These are phyloP conservation scores for Aeoliscus strigatus DNA, from an alignment of 2,797 vertebrate species.

Conservation along the genomic window DNA sequence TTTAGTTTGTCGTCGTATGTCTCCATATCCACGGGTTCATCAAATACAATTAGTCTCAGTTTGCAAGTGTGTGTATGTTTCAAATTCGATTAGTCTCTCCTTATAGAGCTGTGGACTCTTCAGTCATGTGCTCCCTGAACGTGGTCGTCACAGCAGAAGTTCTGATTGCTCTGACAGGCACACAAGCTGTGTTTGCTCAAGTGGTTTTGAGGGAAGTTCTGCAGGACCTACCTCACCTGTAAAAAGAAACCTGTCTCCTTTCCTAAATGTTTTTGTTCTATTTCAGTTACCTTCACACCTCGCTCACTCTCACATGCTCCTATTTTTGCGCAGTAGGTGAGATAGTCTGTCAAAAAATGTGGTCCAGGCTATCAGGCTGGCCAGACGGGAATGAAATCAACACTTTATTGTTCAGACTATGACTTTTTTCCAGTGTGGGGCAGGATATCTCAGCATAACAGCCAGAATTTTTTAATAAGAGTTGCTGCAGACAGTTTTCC, in stretches of 20 bases:
- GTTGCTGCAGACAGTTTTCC: too few relatives aligned
- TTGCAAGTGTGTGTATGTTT: conserved; percentile 27
- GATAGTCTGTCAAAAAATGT: neutral
- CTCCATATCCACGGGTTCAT: conserved; percentile 43
- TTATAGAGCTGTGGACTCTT: conserved; percentile 34
- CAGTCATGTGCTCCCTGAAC: conserved; percentile 13
- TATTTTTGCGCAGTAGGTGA: conserved; percentile 4
- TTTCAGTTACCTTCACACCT: conserved; percentile 33
- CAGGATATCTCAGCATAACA: too few relatives aligned
- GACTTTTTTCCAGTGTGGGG: too few relatives aligned
- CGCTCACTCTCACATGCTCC: conserved; percentile 9
- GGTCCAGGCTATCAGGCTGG: neutral
- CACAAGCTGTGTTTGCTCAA: conserved; percentile 51
- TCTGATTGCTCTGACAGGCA: conserved; percentile 63
- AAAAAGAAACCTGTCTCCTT: conserved; percentile 41
- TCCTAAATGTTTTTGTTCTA: conserved; percentile 19
- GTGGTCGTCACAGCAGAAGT: conserved; percentile 40
- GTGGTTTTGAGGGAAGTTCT: conserved; percentile 47
- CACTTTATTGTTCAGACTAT: neutral
- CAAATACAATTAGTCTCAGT: conserved; percentile 43
- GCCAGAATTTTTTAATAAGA: too few relatives aligned
- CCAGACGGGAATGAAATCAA: too few relatives aligned
- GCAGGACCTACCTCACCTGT: conserved; percentile 56
- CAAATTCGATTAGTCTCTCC: conserved; percentile 57
- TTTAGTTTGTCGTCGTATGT: conserved; percentile 43